These are phyloP conservation scores for Tamandua tetradactyla DNA, from an alignment of 2,797 vertebrate genomes.

Conservation along the genomic window DNA sequence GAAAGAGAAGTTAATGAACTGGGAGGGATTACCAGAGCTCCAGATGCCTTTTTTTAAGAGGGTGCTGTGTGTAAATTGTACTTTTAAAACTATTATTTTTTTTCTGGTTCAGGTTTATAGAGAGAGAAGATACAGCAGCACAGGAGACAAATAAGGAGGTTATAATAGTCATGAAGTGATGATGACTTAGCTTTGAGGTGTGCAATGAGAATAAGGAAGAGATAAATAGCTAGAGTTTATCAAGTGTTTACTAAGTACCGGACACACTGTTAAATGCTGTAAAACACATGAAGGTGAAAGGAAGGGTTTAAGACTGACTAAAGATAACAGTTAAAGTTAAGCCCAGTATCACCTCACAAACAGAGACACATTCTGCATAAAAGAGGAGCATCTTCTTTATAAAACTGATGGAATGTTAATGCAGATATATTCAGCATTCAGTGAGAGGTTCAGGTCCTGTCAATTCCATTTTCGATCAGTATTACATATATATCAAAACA, in stretches of 20 bases:
- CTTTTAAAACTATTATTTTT: not conserved
- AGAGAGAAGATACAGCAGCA: not conserved
- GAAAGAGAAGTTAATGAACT: not conserved
- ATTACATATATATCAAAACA: not conserved
- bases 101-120: not conserved
- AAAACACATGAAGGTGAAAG: not conserved
- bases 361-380: not conserved
- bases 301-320: not conserved
- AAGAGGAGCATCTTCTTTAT: not conserved
- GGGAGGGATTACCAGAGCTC: not conserved
- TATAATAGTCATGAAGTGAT: not conserved
- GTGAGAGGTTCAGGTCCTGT: not conserved
- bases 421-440: not conserved
- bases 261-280: not conserved
- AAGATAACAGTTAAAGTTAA: not conserved
- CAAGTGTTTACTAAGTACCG: conserved; percentile 10
- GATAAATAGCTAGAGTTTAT: not conserved
- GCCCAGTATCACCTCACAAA: not conserved
- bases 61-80: not conserved
- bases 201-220: not conserved
- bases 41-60: not conserved
- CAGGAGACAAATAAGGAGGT: not conserved
- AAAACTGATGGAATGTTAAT: not conserved
- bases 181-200: not conserved
- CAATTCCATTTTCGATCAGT: not conserved